Evolutionary conservation across 2,797 vertebrate species (phyloP), one percentile per base, ranked within the genome.

Genomic region (Helicolenus hilgendorfi): DNA sequence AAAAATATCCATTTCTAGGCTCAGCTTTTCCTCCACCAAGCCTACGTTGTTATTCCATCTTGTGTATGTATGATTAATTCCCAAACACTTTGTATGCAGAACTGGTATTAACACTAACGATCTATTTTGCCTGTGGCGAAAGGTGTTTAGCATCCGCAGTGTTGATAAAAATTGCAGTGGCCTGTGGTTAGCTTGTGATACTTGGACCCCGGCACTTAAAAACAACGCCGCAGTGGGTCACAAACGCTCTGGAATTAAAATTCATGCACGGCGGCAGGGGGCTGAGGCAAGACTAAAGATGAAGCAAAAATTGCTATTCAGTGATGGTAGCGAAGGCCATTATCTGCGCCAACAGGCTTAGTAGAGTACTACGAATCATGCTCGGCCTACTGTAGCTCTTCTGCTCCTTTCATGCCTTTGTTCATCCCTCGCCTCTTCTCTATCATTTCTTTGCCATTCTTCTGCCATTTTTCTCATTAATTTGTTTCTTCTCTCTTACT

Each of bases 241-340:
- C 49, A 80, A 70, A 76, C 27, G 2, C 67, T 79, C 15, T 67
- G 56, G 77, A 79, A 85, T 92, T 87, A 35, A 90, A 90, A 91
- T 84, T 86, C 74, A 89, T 76, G 73, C 27, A 29, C 58, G 6
- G 64, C 8, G 24, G 72, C 81, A 49, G 86, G 72, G 62, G 77
- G 67, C 22, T 65, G 59, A 72, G 59, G 60, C 33, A 60, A 74
- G 18, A 86, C 62, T 29, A 60, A 56, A 74, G 67, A 86, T 18
- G 41, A 53, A 76, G 77, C 27, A 72, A 72, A 62, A 80, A 85
- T 62, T 85, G 31, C 75, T 78, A 89, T 87, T 84, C 72, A 68
- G 78, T 10, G 18, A 58, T 27, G 70, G 26, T 18, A 35, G 55
- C 3, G 59, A 53, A 29, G 70, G 55, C 78, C 74, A 84, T 81